A percentile compares a stretch with the other conserved stretches of the same genome.
These are phyloP conservation scores for Proterorhinus semilunaris DNA, from an alignment of 2,113 vertebrate genomes.

Conservation along the genomic window DNA sequence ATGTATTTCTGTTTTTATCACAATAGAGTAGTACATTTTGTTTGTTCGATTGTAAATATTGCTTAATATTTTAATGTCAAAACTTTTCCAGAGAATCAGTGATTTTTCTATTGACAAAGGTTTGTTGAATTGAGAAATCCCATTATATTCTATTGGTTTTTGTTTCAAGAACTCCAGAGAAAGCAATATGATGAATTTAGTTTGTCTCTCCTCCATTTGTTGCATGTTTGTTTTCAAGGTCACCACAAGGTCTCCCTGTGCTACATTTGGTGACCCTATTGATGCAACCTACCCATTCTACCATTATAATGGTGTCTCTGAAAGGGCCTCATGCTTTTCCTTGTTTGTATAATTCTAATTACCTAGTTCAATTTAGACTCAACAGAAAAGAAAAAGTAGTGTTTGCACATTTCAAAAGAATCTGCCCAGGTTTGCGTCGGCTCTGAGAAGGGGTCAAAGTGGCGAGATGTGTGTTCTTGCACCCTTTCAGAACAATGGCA, in stretches of 20 bases:
- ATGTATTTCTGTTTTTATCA: too few relatives aligned
- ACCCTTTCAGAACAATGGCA: constrained; percentile 44
- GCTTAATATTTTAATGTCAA: neutral
- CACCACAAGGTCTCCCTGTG: constrained; percentile 30
- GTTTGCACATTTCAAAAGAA: constrained; percentile 56
- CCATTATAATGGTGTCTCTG: constrained; percentile 28
- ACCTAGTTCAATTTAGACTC: constrained; percentile 55
- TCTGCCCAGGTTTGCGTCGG: constrained; percentile 19
- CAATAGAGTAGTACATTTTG: too few relatives aligned
- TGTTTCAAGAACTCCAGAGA: constrained; percentile 27
- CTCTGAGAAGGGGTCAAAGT: constrained; percentile 61
- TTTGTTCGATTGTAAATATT: too few relatives aligned
- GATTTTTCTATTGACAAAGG: neutral
- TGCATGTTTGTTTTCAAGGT: constrained; percentile 51
- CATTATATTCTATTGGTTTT: constrained; percentile 11
- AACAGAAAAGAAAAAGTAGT: constrained; percentile 59
- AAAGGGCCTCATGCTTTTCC: constrained; percentile 55
- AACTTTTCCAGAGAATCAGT: neutral
- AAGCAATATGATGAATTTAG: constrained; percentile 19
- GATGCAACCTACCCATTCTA: constrained; percentile 37
- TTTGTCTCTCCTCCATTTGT: constrained; percentile 29
- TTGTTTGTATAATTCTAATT: constrained; percentile 68
- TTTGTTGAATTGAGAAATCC: constrained; percentile 8
- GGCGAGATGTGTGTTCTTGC: constrained; percentile 57
- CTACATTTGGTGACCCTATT: constrained; percentile 49